Conservation (phyloP, 2,797 vertebrate species). For the Rhinoraja longicauda region DNA sequence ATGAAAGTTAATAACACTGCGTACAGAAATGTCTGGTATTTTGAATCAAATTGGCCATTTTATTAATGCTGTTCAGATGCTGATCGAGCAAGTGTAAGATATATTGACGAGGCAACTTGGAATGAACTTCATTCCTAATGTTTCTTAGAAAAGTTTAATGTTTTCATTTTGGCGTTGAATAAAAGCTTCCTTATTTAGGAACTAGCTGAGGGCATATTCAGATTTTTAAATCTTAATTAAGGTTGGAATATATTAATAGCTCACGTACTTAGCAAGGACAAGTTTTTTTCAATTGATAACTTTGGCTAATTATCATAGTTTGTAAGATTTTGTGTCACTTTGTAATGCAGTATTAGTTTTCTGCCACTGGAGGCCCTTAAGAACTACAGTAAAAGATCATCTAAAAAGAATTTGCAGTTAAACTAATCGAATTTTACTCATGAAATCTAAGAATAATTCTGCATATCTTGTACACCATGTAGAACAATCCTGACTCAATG, state of each 20-base stretch:
- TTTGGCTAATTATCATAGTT: neutral
- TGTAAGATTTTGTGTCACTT: neutral
- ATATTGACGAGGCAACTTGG: neutral
- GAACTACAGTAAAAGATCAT: neutral
- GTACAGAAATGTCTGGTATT: neutral
- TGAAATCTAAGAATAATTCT: neutral
- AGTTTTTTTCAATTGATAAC: neutral
- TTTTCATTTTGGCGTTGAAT: neutral
- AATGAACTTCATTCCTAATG: neutral
- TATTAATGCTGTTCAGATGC: too few relatives aligned
- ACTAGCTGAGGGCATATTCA: too few relatives aligned
- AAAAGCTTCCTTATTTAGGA: neutral
- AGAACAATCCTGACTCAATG: neutral
- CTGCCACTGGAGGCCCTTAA: constrained; percentile 14
- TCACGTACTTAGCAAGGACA: neutral
- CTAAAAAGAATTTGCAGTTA: neutral
- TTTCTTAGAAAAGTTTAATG: neutral
- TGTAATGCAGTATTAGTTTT: constrained; percentile 27
- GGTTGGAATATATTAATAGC: neutral
- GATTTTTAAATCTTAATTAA: neutral
- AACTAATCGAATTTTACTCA: neutral
- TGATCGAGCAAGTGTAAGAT: too few relatives aligned
- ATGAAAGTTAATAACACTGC: neutral
- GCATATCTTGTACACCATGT: neutral
- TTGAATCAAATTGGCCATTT: neutral